phyloP scores from a whole-genome alignment of 2,113 vertebrate species.

The Neotoma lepida region DNA sequence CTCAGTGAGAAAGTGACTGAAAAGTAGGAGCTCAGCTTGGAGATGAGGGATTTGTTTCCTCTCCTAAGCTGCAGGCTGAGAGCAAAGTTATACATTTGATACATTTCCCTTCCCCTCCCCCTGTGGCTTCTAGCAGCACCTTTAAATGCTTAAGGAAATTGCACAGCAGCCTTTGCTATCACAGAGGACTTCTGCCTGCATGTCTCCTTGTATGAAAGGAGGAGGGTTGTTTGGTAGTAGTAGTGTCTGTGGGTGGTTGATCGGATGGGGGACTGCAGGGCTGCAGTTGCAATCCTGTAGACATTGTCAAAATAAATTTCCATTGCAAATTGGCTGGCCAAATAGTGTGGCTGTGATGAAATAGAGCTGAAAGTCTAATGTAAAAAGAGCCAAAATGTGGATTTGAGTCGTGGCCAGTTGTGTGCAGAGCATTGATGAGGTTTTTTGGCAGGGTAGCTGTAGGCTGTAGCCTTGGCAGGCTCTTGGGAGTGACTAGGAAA shows the following conservation, averaged over 20 bases:
- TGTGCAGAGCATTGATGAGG: background rate
- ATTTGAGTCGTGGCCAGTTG: slow-evolving; percentile 26
- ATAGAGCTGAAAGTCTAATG: slow-evolving; percentile 3
- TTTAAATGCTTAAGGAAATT: background rate
- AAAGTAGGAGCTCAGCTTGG: background rate
- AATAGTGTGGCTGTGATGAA: slow-evolving; percentile 17
- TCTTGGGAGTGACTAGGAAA: slow-evolving; percentile 12
- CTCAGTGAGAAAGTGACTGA: background rate
- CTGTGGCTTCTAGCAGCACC: background rate
- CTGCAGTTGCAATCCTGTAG: slow-evolving; percentile 53
- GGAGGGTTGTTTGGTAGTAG: slow-evolving; percentile 41
- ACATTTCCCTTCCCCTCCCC: accelerated
- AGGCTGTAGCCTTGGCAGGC: background rate
- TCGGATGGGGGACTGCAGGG: slow-evolving; percentile 17
- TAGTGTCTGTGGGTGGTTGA: slow-evolving; percentile 38
- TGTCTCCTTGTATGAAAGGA: slow-evolving; percentile 32
- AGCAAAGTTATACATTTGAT: background rate
- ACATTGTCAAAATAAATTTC: slow-evolving; percentile 70
- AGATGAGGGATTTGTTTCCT: background rate
- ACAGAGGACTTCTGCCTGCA: background rate
- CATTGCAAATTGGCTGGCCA: slow-evolving; percentile 25
- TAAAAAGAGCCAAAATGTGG: slow-evolving; percentile 2
- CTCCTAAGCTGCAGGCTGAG: background rate
- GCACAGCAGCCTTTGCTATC: background rate
- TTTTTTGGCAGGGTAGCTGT: background rate